A percentile compares a stretch with the other conserved stretches of the same genome.
Evolutionary conservation across 2,797 vertebrate species (phyloP).

Genomic region (Phoeniculus purpureus): DNA sequence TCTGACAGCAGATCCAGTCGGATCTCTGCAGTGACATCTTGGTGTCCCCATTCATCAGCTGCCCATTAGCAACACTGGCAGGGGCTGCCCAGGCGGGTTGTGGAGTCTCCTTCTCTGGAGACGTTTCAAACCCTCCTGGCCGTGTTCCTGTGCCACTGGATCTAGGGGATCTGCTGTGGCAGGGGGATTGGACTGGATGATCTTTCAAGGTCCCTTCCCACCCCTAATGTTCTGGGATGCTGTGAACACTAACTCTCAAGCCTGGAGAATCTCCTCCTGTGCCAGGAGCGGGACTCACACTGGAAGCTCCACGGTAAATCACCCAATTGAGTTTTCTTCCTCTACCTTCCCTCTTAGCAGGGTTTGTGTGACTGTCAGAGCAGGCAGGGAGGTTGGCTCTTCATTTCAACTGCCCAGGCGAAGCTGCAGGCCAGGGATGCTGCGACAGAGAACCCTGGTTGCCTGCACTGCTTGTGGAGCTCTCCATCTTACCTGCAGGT

Average conservation of each 20-base stretch:
- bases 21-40: background rate
- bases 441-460: accelerated
- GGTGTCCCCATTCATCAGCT: background rate
- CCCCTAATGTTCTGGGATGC: too few relatives aligned
- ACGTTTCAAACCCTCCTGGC: too few relatives aligned
- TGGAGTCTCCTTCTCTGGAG: too few relatives aligned
- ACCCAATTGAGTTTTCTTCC: background rate
- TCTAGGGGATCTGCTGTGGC: too few relatives aligned
- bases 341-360: background rate
- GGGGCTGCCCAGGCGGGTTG: too few relatives aligned
- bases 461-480: accelerated
- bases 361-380: background rate
- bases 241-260: background rate
- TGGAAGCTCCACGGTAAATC: background rate
- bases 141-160: too few relatives aligned
- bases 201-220: too few relatives aligned
- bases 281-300: accelerated
- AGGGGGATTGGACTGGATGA: too few relatives aligned
- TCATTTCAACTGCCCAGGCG: background rate
- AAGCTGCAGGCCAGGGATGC: background rate
- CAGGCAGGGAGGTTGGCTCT: background rate
- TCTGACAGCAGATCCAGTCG: background rate
- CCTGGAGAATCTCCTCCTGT: background rate
- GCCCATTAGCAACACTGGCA: background rate
- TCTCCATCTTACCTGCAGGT: background rate